Base-by-base conservation (phyloP, 2,888 invertebrate species). In the Nephrotoma guestfalica region DNA sequence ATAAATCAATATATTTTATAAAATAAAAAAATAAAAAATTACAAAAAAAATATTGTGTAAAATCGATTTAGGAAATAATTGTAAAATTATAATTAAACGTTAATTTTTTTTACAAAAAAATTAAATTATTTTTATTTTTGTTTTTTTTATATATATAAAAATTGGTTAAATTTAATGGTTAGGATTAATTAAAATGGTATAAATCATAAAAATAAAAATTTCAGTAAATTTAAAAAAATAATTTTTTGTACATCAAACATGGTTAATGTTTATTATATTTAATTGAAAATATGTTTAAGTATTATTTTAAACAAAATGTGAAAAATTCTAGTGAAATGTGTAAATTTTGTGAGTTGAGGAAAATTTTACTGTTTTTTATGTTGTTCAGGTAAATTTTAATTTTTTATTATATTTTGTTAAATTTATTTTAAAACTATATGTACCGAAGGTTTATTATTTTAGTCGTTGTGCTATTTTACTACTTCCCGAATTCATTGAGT, bases 1-100 rank as follows among this genome's bases (percentile, higher is more conserved):
- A 43, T 57, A 41, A 71, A 30, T 30, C 7, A 71, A 71, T 71
- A 71, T 71, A 71, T 71, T 71, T 71, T 71, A 71, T 71, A 71
- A 86, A 85, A 43, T 45, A 83, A 71, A 87, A 85, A 45, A 41
- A 86, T 30, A 87, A 87, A 87, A 43, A 57, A 42, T 85, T 51
- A 86, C 40, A 87, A 86, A 83, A 83, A 83, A 86, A 86, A 51
- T 30, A 51, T 85, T 87, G 87, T 87, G 86, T 87, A 87, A 84
- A 86, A 87, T 87, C 85, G n/a, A 87, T 87, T 87, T 88, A 87
- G 71, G 86, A 71, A 57, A 86, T 86, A 86, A 41, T 83, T 86
- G 83, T 86, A 86, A 86, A 57, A 86, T 83, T n/a, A 57, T 18
- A 57, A 18, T 71, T 57, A 15, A 51, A 15, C 15, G 30, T 71